Conservation (phyloP, 2,888 invertebrate species). For the Nomada fucata region DNA sequence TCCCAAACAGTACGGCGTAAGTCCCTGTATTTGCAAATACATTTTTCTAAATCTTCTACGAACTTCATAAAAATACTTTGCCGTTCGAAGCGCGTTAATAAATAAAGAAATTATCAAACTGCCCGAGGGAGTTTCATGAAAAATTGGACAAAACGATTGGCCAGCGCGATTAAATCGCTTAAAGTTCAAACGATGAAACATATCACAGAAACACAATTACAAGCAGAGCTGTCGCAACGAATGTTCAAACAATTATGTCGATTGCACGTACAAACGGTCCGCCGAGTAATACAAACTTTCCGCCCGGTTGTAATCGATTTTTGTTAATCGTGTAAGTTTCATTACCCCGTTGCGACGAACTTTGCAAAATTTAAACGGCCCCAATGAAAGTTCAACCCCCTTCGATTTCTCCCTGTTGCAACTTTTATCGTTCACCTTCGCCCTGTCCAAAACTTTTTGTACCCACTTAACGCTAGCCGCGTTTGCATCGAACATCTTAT, state of each 20-base stretch:
- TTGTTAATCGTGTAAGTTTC: slow-evolving; percentile 54
- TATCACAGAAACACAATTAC: slow-evolving; percentile 4
- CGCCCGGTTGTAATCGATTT: slow-evolving; percentile 39
- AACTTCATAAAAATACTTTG: not conserved
- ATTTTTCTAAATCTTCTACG: not conserved
- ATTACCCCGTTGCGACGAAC: slow-evolving; percentile 32
- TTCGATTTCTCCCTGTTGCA: slow-evolving; percentile 21
- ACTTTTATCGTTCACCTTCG: slow-evolving; percentile 35
- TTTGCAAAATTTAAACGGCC: slow-evolving; percentile 40
- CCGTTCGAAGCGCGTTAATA: not conserved
- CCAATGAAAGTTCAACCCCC: slow-evolving; percentile 20
- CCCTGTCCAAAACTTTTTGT: slow-evolving; percentile 9
- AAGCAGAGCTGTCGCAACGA: slow-evolving; percentile 17
- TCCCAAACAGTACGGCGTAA: slow-evolving; percentile 12
- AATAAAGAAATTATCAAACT: not conserved
- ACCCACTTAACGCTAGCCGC: slow-evolving; percentile 9
- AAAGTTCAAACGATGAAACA: not conserved
- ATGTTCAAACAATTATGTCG: slow-evolving; percentile 6
- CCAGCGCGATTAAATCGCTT: not conserved
- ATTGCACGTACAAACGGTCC: not conserved
- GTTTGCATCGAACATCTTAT: slow-evolving; percentile 10
- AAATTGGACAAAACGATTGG: not conserved
- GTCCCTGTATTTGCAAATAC: not conserved
- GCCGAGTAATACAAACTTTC: slow-evolving; percentile 25
- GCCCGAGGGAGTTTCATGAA: not conserved